A percentile compares a stretch with the other conserved stretches of the same genome.
Evolutionary conservation across 2,888 invertebrate species (phyloP).

Genomic region (Patella pellucida): DNA sequence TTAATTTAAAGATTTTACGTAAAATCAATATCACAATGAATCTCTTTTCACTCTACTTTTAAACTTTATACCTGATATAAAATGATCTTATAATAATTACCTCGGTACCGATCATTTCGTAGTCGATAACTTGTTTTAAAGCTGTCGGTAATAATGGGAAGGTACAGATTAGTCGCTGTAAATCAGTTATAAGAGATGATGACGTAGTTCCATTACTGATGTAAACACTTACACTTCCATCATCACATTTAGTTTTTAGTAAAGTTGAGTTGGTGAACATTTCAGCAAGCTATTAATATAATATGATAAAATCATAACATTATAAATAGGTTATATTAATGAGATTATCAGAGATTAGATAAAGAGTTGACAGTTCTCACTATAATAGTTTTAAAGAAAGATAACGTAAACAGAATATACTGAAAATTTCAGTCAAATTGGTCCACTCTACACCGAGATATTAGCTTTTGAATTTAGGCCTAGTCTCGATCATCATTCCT

Average conservation of each 20-base stretch:
- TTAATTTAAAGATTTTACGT: neutral
- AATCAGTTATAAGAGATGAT: constrained; percentile 22
- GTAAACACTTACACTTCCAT: constrained; percentile 30
- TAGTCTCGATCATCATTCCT: no score
- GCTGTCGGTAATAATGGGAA: constrained; percentile 18
- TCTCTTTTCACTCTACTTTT: no score
- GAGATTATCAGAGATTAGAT: neutral
- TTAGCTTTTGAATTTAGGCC: no score
- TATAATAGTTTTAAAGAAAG: neutral
- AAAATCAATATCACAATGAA: no score
- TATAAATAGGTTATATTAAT: neutral
- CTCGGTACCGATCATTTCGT: neutral
- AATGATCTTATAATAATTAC: no score
- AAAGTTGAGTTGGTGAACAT: constrained; percentile 28
- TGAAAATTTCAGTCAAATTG: no score
- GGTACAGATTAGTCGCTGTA: constrained; percentile 41
- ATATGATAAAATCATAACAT: neutral
- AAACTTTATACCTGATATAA: no score
- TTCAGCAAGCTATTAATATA: constrained; percentile 26
- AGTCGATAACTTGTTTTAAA: constrained; percentile 22
- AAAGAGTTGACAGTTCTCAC: neutral
- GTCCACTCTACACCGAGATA: no score
- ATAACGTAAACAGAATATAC: no score
- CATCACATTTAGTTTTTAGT: constrained; percentile 33
- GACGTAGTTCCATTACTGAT: constrained; percentile 27